Base-by-base conservation (phyloP, 2,888 invertebrate species). In the Sympetrum striolatum region DNA sequence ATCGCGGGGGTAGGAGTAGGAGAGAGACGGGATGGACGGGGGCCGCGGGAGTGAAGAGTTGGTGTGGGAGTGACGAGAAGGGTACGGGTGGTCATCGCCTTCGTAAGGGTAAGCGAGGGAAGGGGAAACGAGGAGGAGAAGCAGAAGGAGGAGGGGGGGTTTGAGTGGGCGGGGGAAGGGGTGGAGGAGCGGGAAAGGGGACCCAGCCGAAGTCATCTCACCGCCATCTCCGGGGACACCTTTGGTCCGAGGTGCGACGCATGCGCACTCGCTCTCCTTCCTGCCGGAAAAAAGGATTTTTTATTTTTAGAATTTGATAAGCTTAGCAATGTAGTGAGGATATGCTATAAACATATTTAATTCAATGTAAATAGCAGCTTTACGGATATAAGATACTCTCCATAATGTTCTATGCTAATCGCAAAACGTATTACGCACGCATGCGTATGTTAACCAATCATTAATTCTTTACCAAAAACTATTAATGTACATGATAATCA, bases 21-120 rank as follows among this genome's bases (percentile, higher is more conserved):
- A 86, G 86, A 86, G 92, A 96, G 96, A 64, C 0, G 60, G 82
- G 80, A 90, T 81, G 25, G 91, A 90, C 18, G 90, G 91, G 73
- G 91, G 91, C 80, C 97, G 97, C 94, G 96, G 97, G 92, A 96
- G 96, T 93, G 96, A 95, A 93, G 96, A 95, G 93, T 96, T 96
- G 93, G 97, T 97, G 91, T 60, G 91, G 90, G n/a, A 93, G 96
- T 94, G 92, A 93, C 93, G 92, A 92, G 93, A 93, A 92, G 80
- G 91, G 92, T 73, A 93, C 92, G 80, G 93, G 92, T 90, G 93
- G 60, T 48, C 92, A 93, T 91, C 91, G 92, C 91, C 92, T 92
- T 91, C 92, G 92, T 92, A 92, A 93, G 92, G 90, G 93, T 91
- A 64, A 5, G 31, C 18, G 53, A 53, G 58, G 35, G 90, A 90